These are phyloP conservation scores for Equus quagga DNA, from an alignment of 2,113 vertebrate species.

Conservation along the genomic window DNA sequence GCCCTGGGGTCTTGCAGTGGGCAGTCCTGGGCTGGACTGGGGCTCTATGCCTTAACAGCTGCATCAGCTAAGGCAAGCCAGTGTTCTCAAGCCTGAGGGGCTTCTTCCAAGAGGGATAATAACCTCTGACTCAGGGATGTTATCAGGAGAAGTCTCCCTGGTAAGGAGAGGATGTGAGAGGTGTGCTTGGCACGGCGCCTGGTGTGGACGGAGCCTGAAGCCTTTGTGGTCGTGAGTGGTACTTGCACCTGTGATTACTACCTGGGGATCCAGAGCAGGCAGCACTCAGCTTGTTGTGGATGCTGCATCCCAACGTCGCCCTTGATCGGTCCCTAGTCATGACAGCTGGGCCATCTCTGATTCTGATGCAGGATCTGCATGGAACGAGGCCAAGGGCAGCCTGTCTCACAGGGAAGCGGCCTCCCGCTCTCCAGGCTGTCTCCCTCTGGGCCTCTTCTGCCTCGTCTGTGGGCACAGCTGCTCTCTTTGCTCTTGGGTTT, in stretches of 20 bases:
- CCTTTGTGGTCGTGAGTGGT: rapidly evolving
- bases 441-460: background rate
- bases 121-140: rapidly evolving
- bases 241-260: rapidly evolving
- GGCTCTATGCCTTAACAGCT: rapidly evolving
- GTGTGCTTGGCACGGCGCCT: rapidly evolving
- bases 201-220: rapidly evolving
- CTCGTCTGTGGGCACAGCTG: rapidly evolving
- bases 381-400: rapidly evolving
- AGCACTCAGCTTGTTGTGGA: rapidly evolving
- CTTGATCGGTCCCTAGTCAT: rapidly evolving
- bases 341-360: rapidly evolving
- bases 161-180: rapidly evolving
- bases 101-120: rapidly evolving
- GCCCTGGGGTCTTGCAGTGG: background rate
- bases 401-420: background rate
- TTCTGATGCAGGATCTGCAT: rapidly evolving
- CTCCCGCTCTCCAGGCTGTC: background rate
- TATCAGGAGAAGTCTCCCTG: background rate
- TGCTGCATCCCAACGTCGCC: rapidly evolving
- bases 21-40: too few species aligned
- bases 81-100: background rate
- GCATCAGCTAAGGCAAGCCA: rapidly evolving
- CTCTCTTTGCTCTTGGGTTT: too few species aligned
- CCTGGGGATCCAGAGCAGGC: background rate